Base-by-base conservation (phyloP, 2,888 invertebrate species). In the Metacarcinus magister region DNA sequence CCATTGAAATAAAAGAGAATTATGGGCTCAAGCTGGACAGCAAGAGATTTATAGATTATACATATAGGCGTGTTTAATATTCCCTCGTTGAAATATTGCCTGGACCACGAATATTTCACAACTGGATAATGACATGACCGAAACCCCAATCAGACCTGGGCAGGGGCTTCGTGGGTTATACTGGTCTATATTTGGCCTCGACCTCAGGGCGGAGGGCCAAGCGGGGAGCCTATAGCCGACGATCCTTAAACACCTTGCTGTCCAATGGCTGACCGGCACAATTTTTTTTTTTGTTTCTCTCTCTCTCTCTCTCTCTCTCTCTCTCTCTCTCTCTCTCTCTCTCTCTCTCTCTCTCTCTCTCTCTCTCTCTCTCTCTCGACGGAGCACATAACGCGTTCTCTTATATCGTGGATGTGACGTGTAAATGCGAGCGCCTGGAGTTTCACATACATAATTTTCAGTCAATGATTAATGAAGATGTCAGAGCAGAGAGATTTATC, bases 401-500 rank as follows among this genome's bases (percentile, higher is more conserved):
- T 82, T 96, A 96, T 96, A 96, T 96, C 94, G 87, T 82, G 48
- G 92, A 44, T 94, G 94, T 96, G 96, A 96, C 96, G 96, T 96
- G 96, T 94, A 96, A 96, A 96, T 96, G 94, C 92, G 94, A 94
- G 94, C 96, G 96, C 92, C 94, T 48, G 94, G 96, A 96, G 96
- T 94, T 96, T 96, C 96, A 96, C 96, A 96, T 96, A 96, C 96
- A 96, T 96, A 96, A 96, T 96, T 96, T 94, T 90, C 96, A 96
- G 96, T 92, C 96, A 96, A 94, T 96, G 96, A 96, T 96, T 96
- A 96, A 96, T 96, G 96, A 96, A 96, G 96, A 96, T 96, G 96
- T 96, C 96, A 96, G 94, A 96, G 90, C 67, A 4, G 75, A 91
- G 92, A 96, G 96, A 96, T 96, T 96, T 96, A 96, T 96, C 91